Conservation (phyloP, 2,797 vertebrate species). For the Falco columbarius region DNA sequence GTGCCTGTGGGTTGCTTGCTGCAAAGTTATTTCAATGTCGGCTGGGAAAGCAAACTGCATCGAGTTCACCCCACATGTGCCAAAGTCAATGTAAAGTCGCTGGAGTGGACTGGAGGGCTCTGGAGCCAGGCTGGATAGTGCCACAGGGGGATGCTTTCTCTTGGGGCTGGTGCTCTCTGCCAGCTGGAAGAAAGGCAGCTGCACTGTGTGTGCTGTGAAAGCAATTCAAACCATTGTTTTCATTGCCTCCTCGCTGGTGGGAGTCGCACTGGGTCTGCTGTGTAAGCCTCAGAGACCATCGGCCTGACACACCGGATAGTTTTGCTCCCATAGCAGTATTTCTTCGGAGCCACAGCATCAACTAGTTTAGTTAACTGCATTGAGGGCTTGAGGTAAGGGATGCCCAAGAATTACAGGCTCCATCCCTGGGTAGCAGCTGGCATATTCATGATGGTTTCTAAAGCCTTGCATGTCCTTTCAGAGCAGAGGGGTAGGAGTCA, state of each 20-base stretch:
- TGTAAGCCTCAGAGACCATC: too few relatives aligned
- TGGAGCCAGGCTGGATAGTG: neutral
- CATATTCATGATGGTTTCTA: neutral
- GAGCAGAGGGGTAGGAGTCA: neutral
- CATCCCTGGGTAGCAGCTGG: neutral
- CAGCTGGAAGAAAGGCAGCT: neutral
- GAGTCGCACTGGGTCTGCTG: neutral
- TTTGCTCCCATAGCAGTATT: neutral
- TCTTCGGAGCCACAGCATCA: neutral
- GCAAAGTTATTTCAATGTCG: conserved; percentile 62
- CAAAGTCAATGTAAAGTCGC: neutral
- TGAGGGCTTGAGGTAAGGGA: neutral
- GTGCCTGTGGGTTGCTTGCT: neutral
- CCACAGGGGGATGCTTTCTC: neutral
- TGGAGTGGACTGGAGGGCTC: neutral
- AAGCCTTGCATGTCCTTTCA: neutral
- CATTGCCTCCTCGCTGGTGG: neutral
- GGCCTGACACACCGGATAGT: neutral
- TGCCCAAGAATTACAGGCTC: neutral
- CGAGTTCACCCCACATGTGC: fast-evolving
- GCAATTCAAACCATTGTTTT: neutral
- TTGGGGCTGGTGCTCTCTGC: neutral
- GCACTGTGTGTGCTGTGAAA: fast-evolving
- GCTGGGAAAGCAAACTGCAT: neutral
- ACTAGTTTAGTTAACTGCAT: neutral